Evolutionary conservation across 2,888 invertebrate genomes (phyloP).

Genomic region (Empis livida): DNA sequence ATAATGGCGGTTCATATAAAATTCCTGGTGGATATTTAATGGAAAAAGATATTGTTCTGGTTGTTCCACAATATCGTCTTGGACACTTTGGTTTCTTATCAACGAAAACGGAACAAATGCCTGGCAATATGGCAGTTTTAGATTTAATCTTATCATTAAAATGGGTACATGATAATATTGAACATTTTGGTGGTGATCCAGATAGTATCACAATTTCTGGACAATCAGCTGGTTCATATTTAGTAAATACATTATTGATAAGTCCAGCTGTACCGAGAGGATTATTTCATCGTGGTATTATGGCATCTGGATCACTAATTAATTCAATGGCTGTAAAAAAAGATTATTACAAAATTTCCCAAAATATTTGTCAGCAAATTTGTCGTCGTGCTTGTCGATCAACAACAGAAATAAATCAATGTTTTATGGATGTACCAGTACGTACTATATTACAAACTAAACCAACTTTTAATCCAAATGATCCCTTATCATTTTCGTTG

Average conservation of each 20-base stretch:
- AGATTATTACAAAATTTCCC: slow-evolving; percentile 10
- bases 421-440: slow-evolving; percentile 23
- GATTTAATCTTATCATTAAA: slow-evolving; percentile 39
- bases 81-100: slow-evolving; percentile 41
- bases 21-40: slow-evolving; percentile 34
- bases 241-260: slow-evolving; percentile 35
- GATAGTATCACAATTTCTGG: slow-evolving; percentile 39
- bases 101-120: slow-evolving; percentile 36
- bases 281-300: slow-evolving; percentile 38
- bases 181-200: slow-evolving; percentile 40
- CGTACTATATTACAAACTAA: slow-evolving; percentile 19
- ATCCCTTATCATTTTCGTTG: slow-evolving; percentile 16
- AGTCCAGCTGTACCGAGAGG: slow-evolving; percentile 29
- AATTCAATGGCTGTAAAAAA: slow-evolving; percentile 37
- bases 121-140: slow-evolving; percentile 42
- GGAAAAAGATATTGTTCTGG: slow-evolving; percentile 38
- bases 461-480: not conserved
- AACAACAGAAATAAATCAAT: slow-evolving; percentile 17
- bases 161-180: slow-evolving; percentile 40
- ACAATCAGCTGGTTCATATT: slow-evolving; percentile 40
- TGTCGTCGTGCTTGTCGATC: slow-evolving; percentile 20
- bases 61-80: slow-evolving; percentile 39
- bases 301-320: slow-evolving; percentile 41
- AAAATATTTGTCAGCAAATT: slow-evolving; percentile 21
- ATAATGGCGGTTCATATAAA: slow-evolving; percentile 29